Base-by-base conservation (phyloP, 2,113 vertebrate genomes). In the Sinocyclocheilus maitianheensis region DNA sequence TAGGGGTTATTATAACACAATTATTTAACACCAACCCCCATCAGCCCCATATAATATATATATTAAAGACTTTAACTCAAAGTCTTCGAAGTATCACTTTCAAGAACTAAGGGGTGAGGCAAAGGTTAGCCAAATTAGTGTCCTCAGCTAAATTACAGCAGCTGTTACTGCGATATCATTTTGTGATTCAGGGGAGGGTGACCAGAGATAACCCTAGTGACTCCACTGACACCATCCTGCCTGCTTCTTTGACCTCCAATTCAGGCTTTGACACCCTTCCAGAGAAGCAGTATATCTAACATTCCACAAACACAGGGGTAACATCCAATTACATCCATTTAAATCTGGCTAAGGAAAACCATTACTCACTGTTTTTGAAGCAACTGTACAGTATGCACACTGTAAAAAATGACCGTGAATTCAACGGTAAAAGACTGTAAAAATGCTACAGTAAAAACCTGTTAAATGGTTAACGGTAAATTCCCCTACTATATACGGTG, bases 191-290 rank as follows among this genome's bases (percentile, higher is more conserved):
- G 24, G 79, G 4, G n/a, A 48, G 16, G n/a, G 13, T 81, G 60
- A 81, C 62, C 40, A 51, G 7, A 81, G 62, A 81, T 81, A 81
- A 81, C 79, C 62, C 2, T 20, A 51, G 79, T 67, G 60, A 60
- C 78, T 65, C 60, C 34, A 81, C 40, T 40, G 55, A 65, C 62
- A 81, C 79, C 62, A 67, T 81, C 48, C n/a, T 67, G n/a, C 37
- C 40, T 67, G 79, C 26, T 58, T 55, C 51, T 58, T 26, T 81
- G 62, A 81, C 62, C 79, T 67, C 43, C 24, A 67, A 12, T 67
- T 81, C 24, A 65, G 9, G n/a, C 79, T 81, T 80, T 67, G 62
- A 48, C 79, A 67, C 62, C 43, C 62, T 51, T 30, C 16, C 10
- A 48, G 62, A 30, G 24, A 26, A 67, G 60, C 13, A 81, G 40